Base-by-base conservation (phyloP, 2,113 vertebrate genomes). In the Origma solitaria region DNA sequence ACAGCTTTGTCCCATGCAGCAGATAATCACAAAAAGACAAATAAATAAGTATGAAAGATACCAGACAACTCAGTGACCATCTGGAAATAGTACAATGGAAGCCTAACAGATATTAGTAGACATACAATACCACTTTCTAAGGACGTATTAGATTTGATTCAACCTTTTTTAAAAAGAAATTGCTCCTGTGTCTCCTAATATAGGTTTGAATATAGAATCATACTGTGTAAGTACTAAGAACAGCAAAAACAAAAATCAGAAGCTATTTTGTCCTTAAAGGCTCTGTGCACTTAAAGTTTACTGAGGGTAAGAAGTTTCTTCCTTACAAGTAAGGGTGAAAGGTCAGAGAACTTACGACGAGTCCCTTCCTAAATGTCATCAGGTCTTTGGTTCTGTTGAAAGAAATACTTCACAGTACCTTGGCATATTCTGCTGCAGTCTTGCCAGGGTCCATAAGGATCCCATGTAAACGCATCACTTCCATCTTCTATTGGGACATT, bases 391-490 rank as follows among this genome's bases (percentile, higher is more conserved):
- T 70, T 87, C 57, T 72, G 82, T 62, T 22, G 37, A 78, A 64
- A 61, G 49, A 68, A 88, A 35, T 22, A 86, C 54, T 72, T 56
- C 57, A 92, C 50, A 62, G 49, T 98, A 99, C 99, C 99, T 98
- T 99, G 99, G 95, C 99, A 99, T 95, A 98, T 98, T 94, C 97
- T 98, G 96, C 87, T 98, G 96, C 99, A 99, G 85, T 99, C 98
- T 83, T 98, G 98, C 99, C 99, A 99, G 50, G 98, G 97, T 23
- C 99, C 99, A 0, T 98, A 98, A 16, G 98, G 97, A 92, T 99
- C 98, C 99, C 99, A 99, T 1, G 96, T 94, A 96, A 99, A 99
- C n/a, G 97, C 95, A 90, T 99, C 98, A 15, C 56, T 96, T 94
- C 98, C 97, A n/a, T 98, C 98, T 97, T 98, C 98, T 91, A 99